Evolutionary conservation across 2,888 invertebrate species (phyloP), one percentile per base, ranked within the genome.

Genomic region (Nycteola revayana): DNA sequence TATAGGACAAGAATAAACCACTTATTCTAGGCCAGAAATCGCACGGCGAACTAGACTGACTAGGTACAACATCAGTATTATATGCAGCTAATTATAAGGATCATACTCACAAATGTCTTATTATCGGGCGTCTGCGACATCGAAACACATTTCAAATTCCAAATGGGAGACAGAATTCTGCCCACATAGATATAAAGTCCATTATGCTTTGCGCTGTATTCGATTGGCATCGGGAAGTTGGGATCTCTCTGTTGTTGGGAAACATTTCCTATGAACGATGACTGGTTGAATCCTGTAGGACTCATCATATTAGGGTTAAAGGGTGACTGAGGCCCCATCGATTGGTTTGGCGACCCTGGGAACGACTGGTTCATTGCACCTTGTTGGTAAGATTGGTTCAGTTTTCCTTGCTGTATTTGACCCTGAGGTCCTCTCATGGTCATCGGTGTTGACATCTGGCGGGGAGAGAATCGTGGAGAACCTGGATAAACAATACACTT

Each of bases 171-270:
- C 9, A 99, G 83, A 54, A 99, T 94, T 53, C 98, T 91, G 10
- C 95, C 93, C 7, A 98, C 92, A 69, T 96, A 97, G 24, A 98
- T 90, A 80, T 98, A 99, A 5, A 99, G 90, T 0, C 97, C 98
- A 68, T 98, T 96, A 72, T 98, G 98, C 71, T 97, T 97, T 0
- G 96, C 93, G 0, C 87, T 89, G 46, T 78, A 89, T 60, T 87
- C 91, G 48, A 84, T 53, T 69, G 87, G 83, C 57, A 88, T 43
- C 25, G 82, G 75, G 53, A 75, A 74, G 66, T 76, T 70, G 31
- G 81, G 60, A 45, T 89, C 73, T 60, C 75, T 66, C 45, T 70
- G 73, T 46, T 85, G 76, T 49, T 88, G 84, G 0, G 75, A 72
- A 36, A 76, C 58, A 35, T 84, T 85, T n/a, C 74, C 71, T 1